These are phyloP conservation scores for Nettapus auritus DNA, from an alignment of 2,113 vertebrate species.

Conservation along the genomic window DNA sequence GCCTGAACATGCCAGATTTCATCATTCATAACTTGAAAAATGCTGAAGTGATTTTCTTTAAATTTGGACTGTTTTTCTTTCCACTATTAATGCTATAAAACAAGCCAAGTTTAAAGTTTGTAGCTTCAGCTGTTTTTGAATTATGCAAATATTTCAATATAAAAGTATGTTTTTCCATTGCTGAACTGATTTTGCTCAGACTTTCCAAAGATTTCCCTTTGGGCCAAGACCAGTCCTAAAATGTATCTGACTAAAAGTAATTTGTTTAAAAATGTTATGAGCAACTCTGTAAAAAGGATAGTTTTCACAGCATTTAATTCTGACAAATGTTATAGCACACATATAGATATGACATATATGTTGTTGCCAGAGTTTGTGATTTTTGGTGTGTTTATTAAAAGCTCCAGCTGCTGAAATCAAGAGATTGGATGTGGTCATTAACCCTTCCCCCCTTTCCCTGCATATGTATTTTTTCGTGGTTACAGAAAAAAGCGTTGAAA, in stretches of 20 bases:
- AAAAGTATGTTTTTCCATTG: slow-evolving; percentile 58
- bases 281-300: slow-evolving; percentile 10
- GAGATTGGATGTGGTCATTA: background rate
- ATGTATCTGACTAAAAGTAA: slow-evolving; percentile 32
- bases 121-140: slow-evolving; percentile 68
- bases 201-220: slow-evolving; percentile 48
- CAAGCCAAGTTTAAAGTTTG: slow-evolving; percentile 60
- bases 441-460: background rate
- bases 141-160: slow-evolving; percentile 65
- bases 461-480: background rate
- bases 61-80: slow-evolving; percentile 60
- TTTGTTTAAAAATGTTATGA: slow-evolving; percentile 51
- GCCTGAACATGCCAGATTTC: slow-evolving; percentile 46
- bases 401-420: slow-evolving; percentile 19
- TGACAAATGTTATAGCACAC: slow-evolving; percentile 24
- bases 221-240: slow-evolving; percentile 51
- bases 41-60: slow-evolving; percentile 50
- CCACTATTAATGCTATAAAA: slow-evolving; percentile 61
- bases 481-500: background rate
- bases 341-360: background rate
- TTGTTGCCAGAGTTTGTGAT: slow-evolving; percentile 12
- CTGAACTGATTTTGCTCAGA: slow-evolving; percentile 47
- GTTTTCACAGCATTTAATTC: slow-evolving; percentile 17
- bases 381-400: slow-evolving; percentile 1
- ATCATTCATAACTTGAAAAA: slow-evolving; percentile 63